These are phyloP conservation scores for Hybognathus amarus DNA, from an alignment of 2,797 vertebrate genomes.

Conservation along the genomic window DNA sequence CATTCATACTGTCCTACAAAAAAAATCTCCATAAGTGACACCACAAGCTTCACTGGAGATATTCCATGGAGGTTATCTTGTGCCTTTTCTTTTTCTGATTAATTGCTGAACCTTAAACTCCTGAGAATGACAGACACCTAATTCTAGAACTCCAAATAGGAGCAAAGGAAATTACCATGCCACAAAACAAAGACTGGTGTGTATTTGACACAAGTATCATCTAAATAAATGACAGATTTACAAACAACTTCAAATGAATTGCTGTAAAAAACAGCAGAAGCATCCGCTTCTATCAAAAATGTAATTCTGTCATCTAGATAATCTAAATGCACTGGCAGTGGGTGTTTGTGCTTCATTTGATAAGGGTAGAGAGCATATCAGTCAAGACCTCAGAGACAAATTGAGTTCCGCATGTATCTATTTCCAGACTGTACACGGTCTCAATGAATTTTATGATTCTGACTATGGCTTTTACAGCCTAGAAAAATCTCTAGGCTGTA, in stretches of 20 bases:
- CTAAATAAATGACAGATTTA: neutral
- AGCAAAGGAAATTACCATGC: neutral
- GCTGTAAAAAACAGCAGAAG: neutral
- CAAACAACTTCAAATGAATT: neutral
- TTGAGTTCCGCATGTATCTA: neutral
- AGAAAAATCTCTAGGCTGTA: neutral
- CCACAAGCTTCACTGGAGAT: constrained; percentile 7
- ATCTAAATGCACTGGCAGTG: neutral
- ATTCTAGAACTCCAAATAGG: constrained; percentile 44
- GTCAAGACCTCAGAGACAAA: constrained; percentile 2
- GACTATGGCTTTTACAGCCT: neutral
- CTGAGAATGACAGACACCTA: constrained; percentile 67
- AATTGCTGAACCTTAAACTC: constrained; percentile 70
- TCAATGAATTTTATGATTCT: neutral
- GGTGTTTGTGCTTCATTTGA: neutral
- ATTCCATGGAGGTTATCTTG: constrained; percentile 37
- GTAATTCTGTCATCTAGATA: too few species aligned
- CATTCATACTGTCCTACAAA: neutral
- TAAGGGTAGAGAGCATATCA: constrained; percentile 11
- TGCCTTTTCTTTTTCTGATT: constrained; percentile 59
- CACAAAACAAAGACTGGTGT: neutral
- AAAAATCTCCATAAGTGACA: constrained; percentile 3
- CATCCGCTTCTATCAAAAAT: neutral
- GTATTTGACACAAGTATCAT: neutral
- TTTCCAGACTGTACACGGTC: constrained; percentile 11